Evolutionary conservation across 2,888 invertebrate genomes (phyloP), one percentile per base, ranked within the genome.

Genomic region (Flexamia atlantica): DNA sequence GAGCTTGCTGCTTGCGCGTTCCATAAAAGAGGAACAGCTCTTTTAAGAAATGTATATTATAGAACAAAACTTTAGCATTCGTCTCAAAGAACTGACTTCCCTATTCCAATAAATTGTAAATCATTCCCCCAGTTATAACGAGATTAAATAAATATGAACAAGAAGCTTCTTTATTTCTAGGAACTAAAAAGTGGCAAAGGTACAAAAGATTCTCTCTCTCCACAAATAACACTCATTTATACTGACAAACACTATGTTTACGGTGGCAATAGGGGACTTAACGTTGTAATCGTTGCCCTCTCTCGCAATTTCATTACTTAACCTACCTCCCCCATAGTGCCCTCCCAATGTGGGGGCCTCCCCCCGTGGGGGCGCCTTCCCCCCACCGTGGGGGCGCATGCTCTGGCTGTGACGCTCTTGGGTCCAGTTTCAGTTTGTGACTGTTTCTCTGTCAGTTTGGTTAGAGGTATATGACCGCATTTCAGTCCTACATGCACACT

Each of bases 241-340:
- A 64, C 64, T 28, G 64, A 30, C 64, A 64, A 64, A 64, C 64
- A 64, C 64, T 28, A 9, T 64, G 64, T 64, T 64, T 28, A 64
- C 64, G 30, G 64, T 30, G 64, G 64, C 30, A 64, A 64, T 64
- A 30, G 64, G 64, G 64, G 64, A 28, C 64, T 64, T 64, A 64
- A 64, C 64, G 64, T 64, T 64, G 64, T 64, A 64, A 64, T 64
- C 64, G 64, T 28, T 64, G 64, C 9, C 64, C 64, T 64, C 64
- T 64, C 64, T 30, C 30, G 30, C 64, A 64, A 64, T 64, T 64
- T 64, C 64, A 64, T 64, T 64, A 64, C 28, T 64, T 64, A 64
- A 64, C 64, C 64, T 64, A 30, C 30, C 64, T 64, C 64, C 64
- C 64, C 64, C 64, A 4, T 4, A 1, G 17, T 25, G 23, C 2